Evolutionary conservation across 1,140 invertebrate genomes (phyloP).

Genomic region (Charaxes varanes): DNA sequence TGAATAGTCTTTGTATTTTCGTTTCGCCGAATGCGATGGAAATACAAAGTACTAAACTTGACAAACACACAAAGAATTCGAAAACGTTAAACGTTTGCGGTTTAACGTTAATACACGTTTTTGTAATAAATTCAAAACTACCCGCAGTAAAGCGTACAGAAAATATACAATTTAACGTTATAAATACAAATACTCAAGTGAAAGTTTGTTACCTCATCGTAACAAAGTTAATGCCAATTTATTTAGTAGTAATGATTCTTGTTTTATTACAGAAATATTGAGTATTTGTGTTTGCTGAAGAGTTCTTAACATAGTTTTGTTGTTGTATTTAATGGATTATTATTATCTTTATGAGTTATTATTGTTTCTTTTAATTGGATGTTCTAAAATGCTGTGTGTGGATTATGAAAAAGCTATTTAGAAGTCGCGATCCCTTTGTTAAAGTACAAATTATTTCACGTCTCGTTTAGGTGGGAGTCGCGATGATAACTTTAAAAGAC

Average conservation of each 20-base stretch:
- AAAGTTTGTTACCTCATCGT: slow-evolving; percentile 31
- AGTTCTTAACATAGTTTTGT: slow-evolving; percentile 54
- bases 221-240: slow-evolving; percentile 40
- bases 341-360: slow-evolving; percentile 49
- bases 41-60: too few relatives aligned
- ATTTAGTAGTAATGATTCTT: too few relatives aligned
- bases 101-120: too few relatives aligned
- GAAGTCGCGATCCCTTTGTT: slow-evolving; percentile 32
- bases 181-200: slow-evolving; percentile 66
- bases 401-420: slow-evolving; percentile 17
- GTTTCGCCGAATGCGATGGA: neutral
- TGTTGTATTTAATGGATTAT: slow-evolving; percentile 70
- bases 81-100: too few relatives aligned
- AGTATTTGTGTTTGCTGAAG: slow-evolving; percentile 61
- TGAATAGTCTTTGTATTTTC: slow-evolving; percentile 5
- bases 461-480: slow-evolving; percentile 52
- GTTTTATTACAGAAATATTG: slow-evolving; percentile 33
- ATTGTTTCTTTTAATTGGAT: slow-evolving; percentile 52
- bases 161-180: slow-evolving; percentile 39
- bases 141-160: too few relatives aligned
- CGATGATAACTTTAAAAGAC: slow-evolving; percentile 45
- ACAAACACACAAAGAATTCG: too few relatives aligned
- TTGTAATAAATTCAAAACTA: too few relatives aligned
- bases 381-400: slow-evolving; percentile 23
- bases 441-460: slow-evolving; percentile 67